Evolutionary conservation across 2,797 vertebrate genomes (phyloP), one percentile per base, ranked within the genome.

Genomic region (Diglossa cyanea): DNA sequence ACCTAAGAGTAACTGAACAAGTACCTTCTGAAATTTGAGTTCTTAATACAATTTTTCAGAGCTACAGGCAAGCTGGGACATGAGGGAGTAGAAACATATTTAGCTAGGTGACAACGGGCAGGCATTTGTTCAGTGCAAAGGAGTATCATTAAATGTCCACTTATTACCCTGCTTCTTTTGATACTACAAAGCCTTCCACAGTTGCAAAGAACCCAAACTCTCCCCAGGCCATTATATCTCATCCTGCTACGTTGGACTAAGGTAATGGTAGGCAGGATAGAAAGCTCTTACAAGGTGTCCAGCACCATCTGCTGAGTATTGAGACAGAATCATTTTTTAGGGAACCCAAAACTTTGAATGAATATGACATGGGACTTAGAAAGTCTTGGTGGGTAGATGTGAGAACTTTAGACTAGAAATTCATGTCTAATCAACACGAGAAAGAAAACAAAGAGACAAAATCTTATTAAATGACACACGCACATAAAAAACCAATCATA

Each of bases 361-460:
- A 62, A 42, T 9, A 15, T 15, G 21, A 35, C 3, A 10, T 8
- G 5, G 2, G 28, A 66, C 7, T 65, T 68, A 47, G 6, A 39
- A 80, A 80, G 18, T 6, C 7, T 21, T 35, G 23, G 13, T 0
- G 0, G 9, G 17, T 35, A 57, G 16, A 44, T 33, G 6, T 51
- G 5, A 55, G 21, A 21, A 74, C 42, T 68, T 86, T 63, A 0
- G 23, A 25, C 9, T 42, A 40, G 44, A 84, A 93, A 78, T 58
- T 40, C 17, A 37, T 4, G 9, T 80, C 7, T 45, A 45, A 45
- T 45, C 33, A 57, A 58, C 5, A 28, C 0, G 0, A 8, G 9
- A 82, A 83, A 45, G 15, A 55, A 85, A 75, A 26, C 2, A 45
- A 75, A 61, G 12, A 31, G 58, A 51, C 7, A 4, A 71, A 67